Conservation (phyloP, 1,140 invertebrate genomes). For the Potamilus streckersoni region DNA sequence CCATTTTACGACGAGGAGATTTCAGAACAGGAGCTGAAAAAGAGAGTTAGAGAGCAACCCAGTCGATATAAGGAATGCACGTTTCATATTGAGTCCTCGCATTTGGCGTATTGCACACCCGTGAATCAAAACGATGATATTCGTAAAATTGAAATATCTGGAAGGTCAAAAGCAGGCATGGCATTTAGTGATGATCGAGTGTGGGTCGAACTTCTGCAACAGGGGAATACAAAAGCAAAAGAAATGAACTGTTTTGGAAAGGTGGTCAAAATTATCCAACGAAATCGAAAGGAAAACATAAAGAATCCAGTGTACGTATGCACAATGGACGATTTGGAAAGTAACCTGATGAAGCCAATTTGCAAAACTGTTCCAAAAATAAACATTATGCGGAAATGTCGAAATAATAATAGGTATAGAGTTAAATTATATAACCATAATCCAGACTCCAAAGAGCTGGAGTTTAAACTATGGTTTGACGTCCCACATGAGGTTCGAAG, state of each 20-base stretch:
- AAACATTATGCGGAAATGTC: slow-evolving; percentile 12
- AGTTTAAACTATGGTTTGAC: slow-evolving; percentile 5
- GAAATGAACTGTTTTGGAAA: slow-evolving; percentile 34
- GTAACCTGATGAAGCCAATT: slow-evolving; percentile 53
- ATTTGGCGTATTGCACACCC: slow-evolving; percentile 35
- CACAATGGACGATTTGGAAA: slow-evolving; percentile 42
- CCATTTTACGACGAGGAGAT: slow-evolving; percentile 12
- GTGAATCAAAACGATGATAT: slow-evolving; percentile 21
- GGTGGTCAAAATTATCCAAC: slow-evolving; percentile 45
- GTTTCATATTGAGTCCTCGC: slow-evolving; percentile 43
- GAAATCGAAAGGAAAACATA: slow-evolving; percentile 26
- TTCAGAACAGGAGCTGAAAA: slow-evolving; percentile 1
- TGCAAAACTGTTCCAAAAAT: slow-evolving; percentile 59
- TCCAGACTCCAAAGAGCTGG: not conserved
- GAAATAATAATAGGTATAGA: slow-evolving; percentile 17
- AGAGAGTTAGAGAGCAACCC: slow-evolving; percentile 16
- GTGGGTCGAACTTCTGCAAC: slow-evolving; percentile 48
- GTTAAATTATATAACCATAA: slow-evolving; percentile 24
- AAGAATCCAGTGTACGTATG: slow-evolving; percentile 52
- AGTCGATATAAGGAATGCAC: slow-evolving; percentile 39
- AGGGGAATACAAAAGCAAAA: slow-evolving; percentile 3
- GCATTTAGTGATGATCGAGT: slow-evolving; percentile 57
- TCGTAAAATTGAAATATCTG: slow-evolving; percentile 47
- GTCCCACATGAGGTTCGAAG: slow-evolving; percentile 9
- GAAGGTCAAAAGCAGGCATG: slow-evolving; percentile 54